Conservation (phyloP, 2,113 vertebrate species). For the Notechis scutatus region DNA sequence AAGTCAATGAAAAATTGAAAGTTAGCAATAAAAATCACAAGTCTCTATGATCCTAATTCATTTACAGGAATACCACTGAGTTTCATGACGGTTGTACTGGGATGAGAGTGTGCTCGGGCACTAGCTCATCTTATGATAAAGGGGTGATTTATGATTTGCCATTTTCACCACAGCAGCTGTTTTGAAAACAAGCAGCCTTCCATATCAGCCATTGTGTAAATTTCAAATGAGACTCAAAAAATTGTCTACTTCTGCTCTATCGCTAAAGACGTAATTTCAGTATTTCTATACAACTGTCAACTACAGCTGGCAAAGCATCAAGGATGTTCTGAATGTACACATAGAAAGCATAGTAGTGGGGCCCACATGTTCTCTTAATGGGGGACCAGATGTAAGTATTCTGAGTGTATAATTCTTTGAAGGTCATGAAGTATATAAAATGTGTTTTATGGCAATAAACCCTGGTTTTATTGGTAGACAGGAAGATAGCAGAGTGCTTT, state of each 20-base stretch:
- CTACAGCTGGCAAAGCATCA: neutral
- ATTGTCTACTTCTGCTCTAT: neutral
- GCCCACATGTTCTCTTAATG: neutral
- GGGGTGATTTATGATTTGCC: neutral
- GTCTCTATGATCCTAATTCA: neutral
- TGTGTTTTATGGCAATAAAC: constrained; percentile 1
- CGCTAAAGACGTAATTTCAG: neutral
- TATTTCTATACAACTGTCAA: neutral
- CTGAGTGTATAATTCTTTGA: constrained; percentile 19
- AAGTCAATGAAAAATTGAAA: neutral
- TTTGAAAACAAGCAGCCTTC: neutral
- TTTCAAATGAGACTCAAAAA: neutral
- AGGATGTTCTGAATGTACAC: neutral
- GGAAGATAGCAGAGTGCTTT: constrained; percentile 7
- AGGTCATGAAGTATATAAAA: neutral
- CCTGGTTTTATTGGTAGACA: neutral
- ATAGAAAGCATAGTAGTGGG: neutral
- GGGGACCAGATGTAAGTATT: neutral
- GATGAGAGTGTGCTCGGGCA: neutral
- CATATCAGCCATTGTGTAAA: neutral
- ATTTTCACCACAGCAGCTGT: neutral
- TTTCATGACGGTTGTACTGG: neutral
- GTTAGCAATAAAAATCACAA: neutral
- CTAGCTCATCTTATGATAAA: neutral
- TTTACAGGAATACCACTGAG: neutral